Conservation (phyloP, 2,113 vertebrate species). For the Anguilla rostrata region DNA sequence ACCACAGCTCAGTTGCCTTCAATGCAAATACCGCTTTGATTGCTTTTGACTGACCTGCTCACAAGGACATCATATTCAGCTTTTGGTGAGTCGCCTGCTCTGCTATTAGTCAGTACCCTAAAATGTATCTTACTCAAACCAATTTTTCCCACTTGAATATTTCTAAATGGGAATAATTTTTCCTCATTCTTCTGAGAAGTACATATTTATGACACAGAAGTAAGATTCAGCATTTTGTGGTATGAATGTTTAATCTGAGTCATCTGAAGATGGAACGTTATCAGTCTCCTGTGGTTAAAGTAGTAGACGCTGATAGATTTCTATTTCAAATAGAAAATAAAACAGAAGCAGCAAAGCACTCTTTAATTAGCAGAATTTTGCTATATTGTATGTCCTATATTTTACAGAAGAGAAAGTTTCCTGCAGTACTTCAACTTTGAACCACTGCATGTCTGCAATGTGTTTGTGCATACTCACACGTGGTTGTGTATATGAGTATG, state of each 20-base stretch:
- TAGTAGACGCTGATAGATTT: background rate
- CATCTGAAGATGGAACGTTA: background rate
- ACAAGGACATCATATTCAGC: background rate
- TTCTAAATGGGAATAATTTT: background rate
- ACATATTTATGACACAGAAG: background rate
- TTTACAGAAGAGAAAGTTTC: background rate
- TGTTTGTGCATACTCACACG: background rate
- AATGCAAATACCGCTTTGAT: background rate
- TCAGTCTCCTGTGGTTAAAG: no score
- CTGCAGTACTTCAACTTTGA: background rate
- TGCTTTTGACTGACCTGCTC: background rate
- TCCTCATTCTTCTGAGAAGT: background rate
- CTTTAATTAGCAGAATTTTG: no score
- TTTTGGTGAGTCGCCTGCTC: conserved; percentile 9
- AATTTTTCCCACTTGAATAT: background rate
- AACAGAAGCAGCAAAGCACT: no score
- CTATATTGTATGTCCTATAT: no score
- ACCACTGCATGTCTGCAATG: background rate
- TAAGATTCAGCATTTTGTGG: background rate
- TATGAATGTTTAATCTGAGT: no score
- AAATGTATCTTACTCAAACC: background rate
- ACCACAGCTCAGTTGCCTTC: conserved; percentile 8
- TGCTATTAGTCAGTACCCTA: background rate
- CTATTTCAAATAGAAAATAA: background rate
- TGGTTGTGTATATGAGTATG: background rate